Evolutionary conservation across 1,140 invertebrate genomes (phyloP).

Genomic region (Drosophila arawakana): DNA sequence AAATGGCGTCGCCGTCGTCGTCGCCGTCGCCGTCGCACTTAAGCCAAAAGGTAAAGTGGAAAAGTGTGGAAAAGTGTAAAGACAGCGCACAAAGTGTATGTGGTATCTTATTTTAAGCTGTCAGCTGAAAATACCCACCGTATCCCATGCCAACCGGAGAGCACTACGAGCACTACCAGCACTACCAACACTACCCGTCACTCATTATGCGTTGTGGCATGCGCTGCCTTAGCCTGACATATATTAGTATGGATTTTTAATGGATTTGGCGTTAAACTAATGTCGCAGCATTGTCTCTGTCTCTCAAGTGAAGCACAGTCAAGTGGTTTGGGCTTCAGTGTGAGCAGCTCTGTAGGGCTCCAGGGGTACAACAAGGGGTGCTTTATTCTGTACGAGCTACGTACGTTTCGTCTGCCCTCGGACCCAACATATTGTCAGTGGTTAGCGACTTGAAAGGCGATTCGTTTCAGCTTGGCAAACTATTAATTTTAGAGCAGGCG

Average conservation of each 20-base stretch:
- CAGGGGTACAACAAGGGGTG: neutral
- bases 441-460: slow-evolving; percentile 83
- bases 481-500: slow-evolving; percentile 71
- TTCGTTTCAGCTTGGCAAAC: slow-evolving; percentile 80
- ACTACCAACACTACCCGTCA: slow-evolving; percentile 49
- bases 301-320: slow-evolving; percentile 41
- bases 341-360: neutral
- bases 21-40: slow-evolving; percentile 33
- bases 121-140: slow-evolving; percentile 32
- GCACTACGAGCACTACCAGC: neutral
- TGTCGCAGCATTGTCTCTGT: slow-evolving; percentile 61
- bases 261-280: slow-evolving; percentile 81
- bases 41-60: slow-evolving; percentile 70
- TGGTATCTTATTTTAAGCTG: slow-evolving; percentile 71
- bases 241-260: slow-evolving; percentile 84
- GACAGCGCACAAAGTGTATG: slow-evolving; percentile 64
- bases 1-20: slow-evolving; percentile 46
- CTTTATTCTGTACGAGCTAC: neutral
- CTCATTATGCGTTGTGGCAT: slow-evolving; percentile 78
- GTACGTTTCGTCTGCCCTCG: slow-evolving; percentile 37
- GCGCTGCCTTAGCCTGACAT: slow-evolving; percentile 67
- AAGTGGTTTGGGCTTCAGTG: slow-evolving; percentile 44
- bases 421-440: slow-evolving; percentile 78
- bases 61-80: slow-evolving; percentile 48
- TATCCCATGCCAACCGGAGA: neutral